Evolutionary conservation across 1,140 invertebrate genomes (phyloP).

Genomic region (Caenorhabditis inopinata): DNA sequence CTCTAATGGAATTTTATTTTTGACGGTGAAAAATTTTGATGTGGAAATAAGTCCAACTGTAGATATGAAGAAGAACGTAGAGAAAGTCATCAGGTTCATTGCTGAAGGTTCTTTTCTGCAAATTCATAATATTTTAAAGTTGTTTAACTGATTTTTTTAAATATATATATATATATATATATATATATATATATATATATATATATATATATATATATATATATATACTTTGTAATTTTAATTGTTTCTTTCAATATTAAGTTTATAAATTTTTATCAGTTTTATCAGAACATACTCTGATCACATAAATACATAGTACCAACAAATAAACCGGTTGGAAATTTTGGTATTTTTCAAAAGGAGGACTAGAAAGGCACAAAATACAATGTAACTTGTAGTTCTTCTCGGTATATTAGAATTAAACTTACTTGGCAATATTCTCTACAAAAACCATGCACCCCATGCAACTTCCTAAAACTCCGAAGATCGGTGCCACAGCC

Average conservation of each 20-base stretch:
- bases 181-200: too few relatives aligned
- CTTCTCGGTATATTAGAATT: background rate
- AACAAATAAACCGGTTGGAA: too few relatives aligned
- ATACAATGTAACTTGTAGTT: background rate
- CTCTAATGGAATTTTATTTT: conserved; percentile 68
- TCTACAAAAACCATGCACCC: conserved; percentile 62
- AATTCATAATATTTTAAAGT: conserved; percentile 22
- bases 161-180: too few relatives aligned
- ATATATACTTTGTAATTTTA: too few relatives aligned
- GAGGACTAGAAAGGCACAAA: background rate
- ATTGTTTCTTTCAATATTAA: too few relatives aligned
- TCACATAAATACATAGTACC: too few relatives aligned
- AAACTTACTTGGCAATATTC: conserved; percentile 58
- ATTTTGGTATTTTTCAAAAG: too few relatives aligned
- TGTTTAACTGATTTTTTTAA: too few relatives aligned
- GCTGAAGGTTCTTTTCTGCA: conserved; percentile 82
- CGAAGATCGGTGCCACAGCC: conserved; percentile 53
- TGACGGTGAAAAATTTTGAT: conserved; percentile 78
- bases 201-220: too few relatives aligned
- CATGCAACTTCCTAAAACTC: conserved; percentile 62
- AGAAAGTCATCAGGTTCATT: conserved; percentile 89
- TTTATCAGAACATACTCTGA: too few relatives aligned
- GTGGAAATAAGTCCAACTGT: conserved; percentile 83
- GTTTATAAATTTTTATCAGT: too few relatives aligned
- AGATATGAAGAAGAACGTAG: conserved; percentile 86